These are phyloP conservation scores for Tetramorium parvispinum DNA, from an alignment of 1,140 invertebrate genomes.

Conservation along the genomic window DNA sequence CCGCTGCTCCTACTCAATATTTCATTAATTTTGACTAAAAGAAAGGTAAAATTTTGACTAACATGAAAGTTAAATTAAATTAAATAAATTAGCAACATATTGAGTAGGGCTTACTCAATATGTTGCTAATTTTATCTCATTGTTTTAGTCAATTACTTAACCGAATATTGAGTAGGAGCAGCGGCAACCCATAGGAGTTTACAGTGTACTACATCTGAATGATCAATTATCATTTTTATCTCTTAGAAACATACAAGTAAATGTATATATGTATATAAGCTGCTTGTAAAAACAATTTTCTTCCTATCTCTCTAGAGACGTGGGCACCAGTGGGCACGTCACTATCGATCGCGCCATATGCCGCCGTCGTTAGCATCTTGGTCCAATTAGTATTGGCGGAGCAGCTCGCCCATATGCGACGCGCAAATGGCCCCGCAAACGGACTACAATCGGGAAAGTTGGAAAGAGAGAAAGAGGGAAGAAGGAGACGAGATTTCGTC, in stretches of 20 bases:
- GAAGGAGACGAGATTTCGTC: conserved; percentile 1
- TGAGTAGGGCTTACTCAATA: no score
- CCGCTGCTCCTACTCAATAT: no score
- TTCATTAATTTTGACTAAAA: no score
- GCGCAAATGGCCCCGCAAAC: not conserved
- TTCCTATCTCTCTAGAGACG: not conserved
- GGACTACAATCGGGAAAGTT: not conserved
- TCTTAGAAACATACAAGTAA: not conserved
- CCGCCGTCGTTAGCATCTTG: not conserved
- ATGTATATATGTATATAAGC: not conserved
- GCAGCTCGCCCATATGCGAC: not conserved
- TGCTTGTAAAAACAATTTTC: not conserved
- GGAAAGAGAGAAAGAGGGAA: not conserved
- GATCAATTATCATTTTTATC: not conserved
- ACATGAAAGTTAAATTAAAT: no score
- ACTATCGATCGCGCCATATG: not conserved
- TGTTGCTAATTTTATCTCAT: no score
- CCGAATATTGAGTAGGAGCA: no score
- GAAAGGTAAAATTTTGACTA: no score
- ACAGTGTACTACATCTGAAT: not conserved
- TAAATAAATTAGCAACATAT: no score
- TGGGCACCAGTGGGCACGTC: not conserved
- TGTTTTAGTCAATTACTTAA: no score
- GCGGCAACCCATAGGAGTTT: no score
- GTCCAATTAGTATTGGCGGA: not conserved